Base-by-base conservation (phyloP, 1,140 invertebrate genomes). In the Brachystomella parvula region DNA sequence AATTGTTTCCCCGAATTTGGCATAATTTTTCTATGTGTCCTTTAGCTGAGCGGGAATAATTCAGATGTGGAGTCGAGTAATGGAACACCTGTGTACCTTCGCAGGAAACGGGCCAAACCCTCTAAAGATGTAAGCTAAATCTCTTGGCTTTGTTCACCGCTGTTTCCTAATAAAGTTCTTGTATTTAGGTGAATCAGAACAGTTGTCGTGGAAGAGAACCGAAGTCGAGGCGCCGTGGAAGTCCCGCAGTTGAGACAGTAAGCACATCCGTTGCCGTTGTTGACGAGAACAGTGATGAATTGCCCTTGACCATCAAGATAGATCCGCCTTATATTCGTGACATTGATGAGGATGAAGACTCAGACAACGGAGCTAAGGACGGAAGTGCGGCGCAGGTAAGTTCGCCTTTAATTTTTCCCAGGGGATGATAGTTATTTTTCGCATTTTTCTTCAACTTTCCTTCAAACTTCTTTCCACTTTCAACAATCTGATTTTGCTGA, bases 321-420 rank as follows among this genome's bases (percentile, higher is more conserved):
- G 76, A 76, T 47, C 76, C 76, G 15, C 75, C 75, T 53, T 71
- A 74, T 60, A 73, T 74, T 26, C 61, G 71, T n/a, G 74, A 75
- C 58, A 75, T 74, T 68, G 74, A 75, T 63, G 72, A 75, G 35
- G 73, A 72, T 19, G 69, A 72, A n/a, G 68, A 68, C 19, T 33
- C 33, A 29, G 70, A 69, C 66, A 70, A 74, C 9, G 59, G 71
- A 26, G 61, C 71, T 30, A 69, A 69, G 56, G 63, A 65, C 32
- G 33, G n/a, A n/a, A n/a, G n/a, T n/a, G n/a, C 65, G n/a, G 65
- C 58, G 47, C 15, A 56, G 21, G 24, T 49, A 26, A 12, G 19
- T 49, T 49, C 2, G 3, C 49, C 39, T n/a, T 49, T 3, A 19
- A 1, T 53, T 32, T 9, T 53, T 6, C n/a, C 19, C 19, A 19